These are phyloP conservation scores for Spilosoma lubricipeda DNA, from an alignment of 2,888 invertebrate genomes.

Conservation along the genomic window DNA sequence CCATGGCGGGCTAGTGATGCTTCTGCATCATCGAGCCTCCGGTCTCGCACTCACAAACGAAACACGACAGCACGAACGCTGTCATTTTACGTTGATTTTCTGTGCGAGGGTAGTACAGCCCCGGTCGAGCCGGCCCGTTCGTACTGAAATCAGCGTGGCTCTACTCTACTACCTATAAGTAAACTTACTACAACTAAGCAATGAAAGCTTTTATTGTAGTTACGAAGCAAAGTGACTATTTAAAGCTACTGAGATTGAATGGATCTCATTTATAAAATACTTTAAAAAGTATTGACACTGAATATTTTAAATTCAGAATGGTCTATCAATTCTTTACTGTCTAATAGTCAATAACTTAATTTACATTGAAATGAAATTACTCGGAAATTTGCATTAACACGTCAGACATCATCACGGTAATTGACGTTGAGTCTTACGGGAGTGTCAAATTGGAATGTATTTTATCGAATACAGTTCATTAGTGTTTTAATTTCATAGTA, in stretches of 20 bases:
- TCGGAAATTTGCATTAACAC: constrained; percentile 40
- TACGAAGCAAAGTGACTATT: background rate
- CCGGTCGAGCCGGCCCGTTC: too few relatives aligned
- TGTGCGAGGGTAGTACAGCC: too few relatives aligned
- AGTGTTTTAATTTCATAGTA: constrained; percentile 28
- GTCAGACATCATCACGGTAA: constrained; percentile 40
- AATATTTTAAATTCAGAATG: constrained; percentile 2
- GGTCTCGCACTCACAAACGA: too few relatives aligned
- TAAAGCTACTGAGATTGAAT: background rate
- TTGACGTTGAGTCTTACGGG: constrained; percentile 39
- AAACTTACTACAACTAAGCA: background rate
- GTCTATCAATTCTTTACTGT: constrained; percentile 6
- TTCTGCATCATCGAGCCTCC: too few relatives aligned
- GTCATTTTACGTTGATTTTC: too few relatives aligned
- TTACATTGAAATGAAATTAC: constrained; percentile 46
- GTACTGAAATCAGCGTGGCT: too few relatives aligned
- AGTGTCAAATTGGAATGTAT: constrained; percentile 31
- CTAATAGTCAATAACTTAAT: constrained; percentile 38
- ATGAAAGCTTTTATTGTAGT: background rate
- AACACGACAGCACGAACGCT: too few relatives aligned
- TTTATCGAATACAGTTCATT: constrained; percentile 33
- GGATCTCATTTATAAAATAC: background rate
- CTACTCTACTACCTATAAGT: too few relatives aligned
- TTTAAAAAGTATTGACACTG: background rate
- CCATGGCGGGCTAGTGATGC: too few relatives aligned